A percentile compares a stretch with the other conserved stretches of the same genome.
phyloP scores from a whole-genome alignment of 1,140 invertebrate species.

The Ceratoteleas bidentatus region DNA sequence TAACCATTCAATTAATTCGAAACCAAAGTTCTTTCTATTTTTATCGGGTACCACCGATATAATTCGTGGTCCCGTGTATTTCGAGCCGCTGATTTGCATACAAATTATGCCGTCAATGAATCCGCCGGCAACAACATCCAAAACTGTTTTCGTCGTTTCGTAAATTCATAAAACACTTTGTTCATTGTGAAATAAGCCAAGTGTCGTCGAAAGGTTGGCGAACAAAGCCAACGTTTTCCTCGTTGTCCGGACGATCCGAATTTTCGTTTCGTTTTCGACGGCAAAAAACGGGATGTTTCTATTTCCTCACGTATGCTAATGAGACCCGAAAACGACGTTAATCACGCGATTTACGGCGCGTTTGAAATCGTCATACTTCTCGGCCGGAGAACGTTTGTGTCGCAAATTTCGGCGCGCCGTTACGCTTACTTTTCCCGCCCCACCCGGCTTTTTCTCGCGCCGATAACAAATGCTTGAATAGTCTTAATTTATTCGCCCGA shows the following conservation, averaged over 20 bases:
- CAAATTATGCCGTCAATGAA: conserved; percentile 50
- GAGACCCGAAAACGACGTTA: too few relatives aligned
- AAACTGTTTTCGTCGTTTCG: conserved; percentile 32
- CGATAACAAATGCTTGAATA: conserved; percentile 34
- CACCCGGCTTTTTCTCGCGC: background rate
- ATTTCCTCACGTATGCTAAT: conserved; percentile 50
- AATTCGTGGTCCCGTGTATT: conserved; percentile 9
- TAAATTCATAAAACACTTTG: conserved; percentile 47
- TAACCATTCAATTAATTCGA: conserved; percentile 37
- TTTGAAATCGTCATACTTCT: background rate
- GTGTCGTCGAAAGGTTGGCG: conserved; percentile 6
- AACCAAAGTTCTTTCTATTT: conserved; percentile 34
- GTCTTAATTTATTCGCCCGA: conserved; percentile 54
- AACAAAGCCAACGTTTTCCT: conserved; percentile 11
- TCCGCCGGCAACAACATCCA: conserved; percentile 11
- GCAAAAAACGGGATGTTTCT: conserved; percentile 10
- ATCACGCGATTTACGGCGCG: background rate
- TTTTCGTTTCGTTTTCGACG: conserved; percentile 10
- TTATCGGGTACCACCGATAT: conserved; percentile 40
- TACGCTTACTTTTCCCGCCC: conserved; percentile 10
- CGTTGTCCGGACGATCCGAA: conserved; percentile 5
- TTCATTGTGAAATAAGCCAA: conserved; percentile 36
- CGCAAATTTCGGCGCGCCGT: conserved; percentile 39
- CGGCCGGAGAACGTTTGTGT: background rate
- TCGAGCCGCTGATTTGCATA: conserved; percentile 32